Evolutionary conservation across 2,113 vertebrate genomes (phyloP).

Genomic region (Tragelaphus buxtoni): DNA sequence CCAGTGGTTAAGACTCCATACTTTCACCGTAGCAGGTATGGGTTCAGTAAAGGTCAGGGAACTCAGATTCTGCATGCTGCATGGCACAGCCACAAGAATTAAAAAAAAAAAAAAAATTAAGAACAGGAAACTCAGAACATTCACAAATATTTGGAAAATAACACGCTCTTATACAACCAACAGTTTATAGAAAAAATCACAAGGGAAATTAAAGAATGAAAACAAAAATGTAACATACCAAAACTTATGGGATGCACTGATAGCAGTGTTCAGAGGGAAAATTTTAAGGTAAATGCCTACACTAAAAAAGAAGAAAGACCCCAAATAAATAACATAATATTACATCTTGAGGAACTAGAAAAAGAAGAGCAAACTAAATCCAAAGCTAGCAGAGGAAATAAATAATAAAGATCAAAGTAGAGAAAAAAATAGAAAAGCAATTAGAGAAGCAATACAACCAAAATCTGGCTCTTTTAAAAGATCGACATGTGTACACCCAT

Average conservation of each 20-base stretch:
- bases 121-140: background rate
- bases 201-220: background rate
- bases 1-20: background rate
- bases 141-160: background rate
- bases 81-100: background rate
- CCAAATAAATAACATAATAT: background rate
- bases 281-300: background rate
- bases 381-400: background rate
- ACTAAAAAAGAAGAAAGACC: background rate
- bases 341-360: background rate
- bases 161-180: background rate
- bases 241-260: background rate
- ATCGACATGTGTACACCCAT: too few relatives aligned
- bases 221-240: background rate
- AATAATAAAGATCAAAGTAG: background rate
- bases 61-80: background rate
- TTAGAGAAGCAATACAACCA: background rate
- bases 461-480: background rate
- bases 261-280: background rate
- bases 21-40: background rate
- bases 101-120: background rate
- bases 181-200: background rate
- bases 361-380: background rate
- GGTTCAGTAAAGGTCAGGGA: background rate
- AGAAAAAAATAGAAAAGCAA: background rate